Percentiles rank a stretch among this genome's conserved stretches.
phyloP scores from a whole-genome alignment of 2,888 invertebrate genomes.

The Pherbina coryleti region DNA sequence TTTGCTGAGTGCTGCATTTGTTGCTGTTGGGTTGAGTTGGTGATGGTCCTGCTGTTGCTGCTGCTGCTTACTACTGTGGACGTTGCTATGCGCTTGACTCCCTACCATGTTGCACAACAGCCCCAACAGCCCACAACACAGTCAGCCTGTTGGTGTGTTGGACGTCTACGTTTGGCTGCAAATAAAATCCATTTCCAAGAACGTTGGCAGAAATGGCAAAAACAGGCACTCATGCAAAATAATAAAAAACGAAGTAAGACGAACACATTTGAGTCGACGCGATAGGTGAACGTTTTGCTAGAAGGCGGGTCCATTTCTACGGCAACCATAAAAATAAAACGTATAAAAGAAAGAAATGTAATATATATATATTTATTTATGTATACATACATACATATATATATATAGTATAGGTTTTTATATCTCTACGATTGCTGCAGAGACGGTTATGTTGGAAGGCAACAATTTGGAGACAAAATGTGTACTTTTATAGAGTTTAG shows the following conservation, averaged over 20 bases:
- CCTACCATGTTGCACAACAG: not conserved
- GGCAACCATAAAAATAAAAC: slow-evolving; percentile 60
- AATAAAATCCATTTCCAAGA: slow-evolving; percentile 27
- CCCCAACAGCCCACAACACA: not conserved
- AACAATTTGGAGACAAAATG: not conserved
- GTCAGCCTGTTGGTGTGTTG: not conserved
- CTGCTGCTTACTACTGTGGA: slow-evolving; percentile 14
- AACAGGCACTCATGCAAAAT: slow-evolving; percentile 4
- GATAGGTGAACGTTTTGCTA: slow-evolving; percentile 62
- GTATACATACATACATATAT: no score
- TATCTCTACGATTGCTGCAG: not conserved
- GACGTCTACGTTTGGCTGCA: slow-evolving; percentile 18
- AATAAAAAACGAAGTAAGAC: slow-evolving; percentile 34
- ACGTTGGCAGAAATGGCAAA: slow-evolving; percentile 36
- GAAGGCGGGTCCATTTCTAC: slow-evolving; percentile 66
- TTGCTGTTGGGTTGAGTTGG: slow-evolving; percentile 31
- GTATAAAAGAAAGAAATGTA: slow-evolving; percentile 12
- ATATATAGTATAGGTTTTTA: not conserved
- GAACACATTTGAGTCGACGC: slow-evolving; percentile 45
- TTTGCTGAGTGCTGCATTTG: slow-evolving; percentile 29
- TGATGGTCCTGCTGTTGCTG: slow-evolving; percentile 32
- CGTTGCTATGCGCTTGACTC: slow-evolving; percentile 11
- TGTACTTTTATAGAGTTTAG: no score
- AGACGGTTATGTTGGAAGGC: not conserved
- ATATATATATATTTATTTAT: not conserved